Conservation (phyloP, 2,797 vertebrate species). For the Hydrolagus colliei region DNA sequence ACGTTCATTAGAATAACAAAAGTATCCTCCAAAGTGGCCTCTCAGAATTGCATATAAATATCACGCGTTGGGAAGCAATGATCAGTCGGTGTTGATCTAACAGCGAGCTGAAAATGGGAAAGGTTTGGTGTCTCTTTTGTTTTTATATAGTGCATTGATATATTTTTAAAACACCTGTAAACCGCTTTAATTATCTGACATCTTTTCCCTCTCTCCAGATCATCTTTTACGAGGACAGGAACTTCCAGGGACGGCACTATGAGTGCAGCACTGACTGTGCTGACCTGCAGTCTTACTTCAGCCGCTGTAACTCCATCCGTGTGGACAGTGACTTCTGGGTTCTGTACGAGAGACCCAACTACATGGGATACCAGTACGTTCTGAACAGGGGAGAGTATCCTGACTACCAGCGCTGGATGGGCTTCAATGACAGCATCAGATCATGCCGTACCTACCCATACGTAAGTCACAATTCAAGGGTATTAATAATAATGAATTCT, state of each 20-base stretch:
- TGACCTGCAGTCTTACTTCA: conserved; percentile 9
- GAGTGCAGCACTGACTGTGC: conserved; percentile 18
- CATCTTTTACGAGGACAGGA: conserved; percentile 16
- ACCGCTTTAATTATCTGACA: neutral
- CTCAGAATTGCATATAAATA: conserved; percentile 7
- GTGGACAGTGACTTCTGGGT: conserved; percentile 17
- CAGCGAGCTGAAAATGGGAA: conserved; percentile 8
- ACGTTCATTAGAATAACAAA: conserved; percentile 4
- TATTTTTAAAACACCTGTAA: neutral
- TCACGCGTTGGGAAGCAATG: neutral
- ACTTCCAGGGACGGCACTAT: conserved; percentile 23
- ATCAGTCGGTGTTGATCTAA: neutral
- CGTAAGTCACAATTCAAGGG: neutral
- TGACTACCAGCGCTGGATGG: conserved; percentile 29
- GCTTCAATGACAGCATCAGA: neutral
- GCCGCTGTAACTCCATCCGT: conserved; percentile 29
- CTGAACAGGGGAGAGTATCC: conserved; percentile 23
- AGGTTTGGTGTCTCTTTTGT: neutral
- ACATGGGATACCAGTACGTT: conserved; percentile 27
- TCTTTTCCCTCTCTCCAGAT: neutral
- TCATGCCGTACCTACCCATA: conserved; percentile 9
- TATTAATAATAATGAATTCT: too few species aligned
- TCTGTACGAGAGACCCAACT: conserved; percentile 13
- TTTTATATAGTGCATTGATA: neutral
- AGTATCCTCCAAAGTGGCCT: neutral